Percentiles rank a stretch among this genome's conserved stretches.
Conservation (phyloP, 2,888 invertebrate species). For the Lysandra coridon region DNA sequence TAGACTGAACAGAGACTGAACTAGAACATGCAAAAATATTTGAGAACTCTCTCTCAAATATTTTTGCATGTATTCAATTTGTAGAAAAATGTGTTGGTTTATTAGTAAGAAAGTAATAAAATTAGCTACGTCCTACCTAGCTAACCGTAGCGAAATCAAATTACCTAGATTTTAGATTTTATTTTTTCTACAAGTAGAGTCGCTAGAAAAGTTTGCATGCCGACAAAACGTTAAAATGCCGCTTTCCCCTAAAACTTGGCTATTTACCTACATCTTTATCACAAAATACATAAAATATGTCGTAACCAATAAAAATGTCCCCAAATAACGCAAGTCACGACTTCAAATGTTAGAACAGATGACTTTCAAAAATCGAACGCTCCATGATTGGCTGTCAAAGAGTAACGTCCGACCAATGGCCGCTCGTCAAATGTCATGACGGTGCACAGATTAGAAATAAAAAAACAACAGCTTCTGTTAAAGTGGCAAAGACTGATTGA, state of each 20-base stretch:
- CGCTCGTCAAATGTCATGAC: conserved; percentile 77
- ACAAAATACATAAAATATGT: conserved; percentile 39
- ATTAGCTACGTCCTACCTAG: background rate
- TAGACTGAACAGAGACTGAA: too few species aligned
- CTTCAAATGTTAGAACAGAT: conserved; percentile 73
- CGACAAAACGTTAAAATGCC: conserved; percentile 2
- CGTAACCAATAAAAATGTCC: conserved; percentile 44
- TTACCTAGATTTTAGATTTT: background rate
- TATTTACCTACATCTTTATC: conserved; percentile 24
- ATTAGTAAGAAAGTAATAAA: conserved; percentile 15
- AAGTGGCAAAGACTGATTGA: conserved; percentile 56
- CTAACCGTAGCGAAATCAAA: background rate
- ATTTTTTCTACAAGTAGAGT: background rate
- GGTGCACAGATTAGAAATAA: conserved; percentile 62
- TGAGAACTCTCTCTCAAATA: too few species aligned
- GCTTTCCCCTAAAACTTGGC: background rate
- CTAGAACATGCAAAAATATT: too few species aligned
- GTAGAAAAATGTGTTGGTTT: background rate
- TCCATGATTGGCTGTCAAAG: conserved; percentile 77
- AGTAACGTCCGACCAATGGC: conserved; percentile 68
- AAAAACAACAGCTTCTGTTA: conserved; percentile 73
- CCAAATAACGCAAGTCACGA: conserved; percentile 55
- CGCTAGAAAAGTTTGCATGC: background rate
- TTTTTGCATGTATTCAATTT: background rate
- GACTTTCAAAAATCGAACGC: conserved; percentile 73